Base-by-base conservation (phyloP, 2,888 invertebrate species). In the Drosophila cyrtoloma region DNA sequence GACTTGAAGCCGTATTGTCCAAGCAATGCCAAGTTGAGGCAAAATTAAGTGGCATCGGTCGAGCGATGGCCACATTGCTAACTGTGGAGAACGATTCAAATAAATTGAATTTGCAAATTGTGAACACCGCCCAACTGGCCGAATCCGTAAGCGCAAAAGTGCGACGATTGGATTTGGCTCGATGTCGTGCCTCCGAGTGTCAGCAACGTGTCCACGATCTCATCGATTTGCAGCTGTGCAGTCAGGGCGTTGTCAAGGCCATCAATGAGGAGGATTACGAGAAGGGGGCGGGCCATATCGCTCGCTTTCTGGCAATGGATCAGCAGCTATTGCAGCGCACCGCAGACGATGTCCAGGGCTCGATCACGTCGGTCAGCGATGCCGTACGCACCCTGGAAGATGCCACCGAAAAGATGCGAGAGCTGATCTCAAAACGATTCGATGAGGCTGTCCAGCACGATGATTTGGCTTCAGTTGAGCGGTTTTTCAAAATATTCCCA, bases 401-500 rank as follows among this genome's bases (percentile, higher is more conserved):
- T 85, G 97, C 97, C 7, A 96, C 97, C 14, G 94, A 94, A 74
- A 96, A 97, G 90, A 94, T 97, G 56, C 84, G 92, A 1, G 91
- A 92, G 12, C 71, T 93, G 14, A 91, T 98, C 2, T 95, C 95
- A 57, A 95, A 95, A 61, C 96, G 97, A 92, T 99, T 99, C 92
- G 97, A 98, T 86, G 98, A 98, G 91, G 98, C 99, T 6, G 97
- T 99, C 0, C 95, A 96, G 66, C 96, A 95, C 60, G 97, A 97
- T 86, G 99, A 99, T 93, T 95, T 97, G 51, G 97, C 97, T 0
- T 97, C 97, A 0, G 97, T 99, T 26, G 98, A 99, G 92, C 94
- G 99, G 65, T 97, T 99, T 92, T 99, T 99, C 93, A 99, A 99
- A 93, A 96, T 99, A 90, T 99, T 99, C 94, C 99, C 99, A 0